These are phyloP conservation scores for Borostomias antarcticus DNA, from an alignment of 2,797 vertebrate genomes.

Conservation along the genomic window DNA sequence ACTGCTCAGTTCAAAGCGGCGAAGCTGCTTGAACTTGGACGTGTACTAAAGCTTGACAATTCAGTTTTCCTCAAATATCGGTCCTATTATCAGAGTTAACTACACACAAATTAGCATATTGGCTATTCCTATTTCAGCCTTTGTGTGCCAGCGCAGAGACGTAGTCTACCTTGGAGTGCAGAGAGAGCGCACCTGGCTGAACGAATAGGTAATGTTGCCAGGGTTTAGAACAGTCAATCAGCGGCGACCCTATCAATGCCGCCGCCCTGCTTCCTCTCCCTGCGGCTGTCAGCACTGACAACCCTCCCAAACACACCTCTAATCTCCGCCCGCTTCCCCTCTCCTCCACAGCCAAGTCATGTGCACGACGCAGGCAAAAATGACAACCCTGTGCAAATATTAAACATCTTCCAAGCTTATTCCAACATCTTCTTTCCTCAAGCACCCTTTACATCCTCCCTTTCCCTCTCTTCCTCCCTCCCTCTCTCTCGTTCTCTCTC, in stretches of 20 bases:
- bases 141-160: conserved; percentile 42
- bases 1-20: too few species aligned
- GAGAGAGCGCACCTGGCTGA: conserved; percentile 58
- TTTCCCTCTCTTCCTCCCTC: conserved; percentile 17
- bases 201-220: conserved; percentile 62
- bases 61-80: background rate
- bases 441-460: conserved; percentile 29
- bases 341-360: conserved; percentile 46
- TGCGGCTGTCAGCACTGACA: conserved; percentile 66
- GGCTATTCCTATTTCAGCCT: conserved; percentile 33
- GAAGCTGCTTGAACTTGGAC: too few species aligned
- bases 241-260: conserved; percentile 51
- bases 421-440: conserved; percentile 60
- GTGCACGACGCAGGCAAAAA: conserved; percentile 49
- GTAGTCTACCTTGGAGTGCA: conserved; percentile 1
- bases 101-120: conserved; percentile 3
- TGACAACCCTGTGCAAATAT: conserved; percentile 71
- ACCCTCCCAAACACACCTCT: conserved; percentile 67
- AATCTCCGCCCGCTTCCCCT: conserved; percentile 60
- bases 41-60: too few species aligned
- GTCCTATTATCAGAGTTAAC: conserved; percentile 15
- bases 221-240: conserved; percentile 66
- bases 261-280: conserved; percentile 9
- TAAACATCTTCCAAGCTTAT: conserved; percentile 69
- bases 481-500: conserved; percentile 33